Conservation (phyloP, 2,113 vertebrate species). For the Sarotherodon lohbergeri region DNA sequence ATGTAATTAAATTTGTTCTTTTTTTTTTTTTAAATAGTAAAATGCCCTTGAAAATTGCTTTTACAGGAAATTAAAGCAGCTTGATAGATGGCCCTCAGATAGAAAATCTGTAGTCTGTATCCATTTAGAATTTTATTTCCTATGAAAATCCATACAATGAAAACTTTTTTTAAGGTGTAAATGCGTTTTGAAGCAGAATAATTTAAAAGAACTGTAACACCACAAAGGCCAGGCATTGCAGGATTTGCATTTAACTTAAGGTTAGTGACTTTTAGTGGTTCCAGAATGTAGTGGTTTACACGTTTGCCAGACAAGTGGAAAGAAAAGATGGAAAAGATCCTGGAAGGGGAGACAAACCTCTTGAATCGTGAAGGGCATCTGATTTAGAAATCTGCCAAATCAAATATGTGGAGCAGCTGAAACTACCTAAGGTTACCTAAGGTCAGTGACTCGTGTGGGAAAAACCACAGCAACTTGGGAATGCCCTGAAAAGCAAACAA, state of each 20-base stretch:
- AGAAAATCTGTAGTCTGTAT: background rate
- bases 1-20: background rate
- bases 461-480: background rate
- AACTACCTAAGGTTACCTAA: background rate
- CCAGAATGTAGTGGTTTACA: background rate
- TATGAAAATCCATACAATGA: background rate
- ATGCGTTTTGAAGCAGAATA: background rate
- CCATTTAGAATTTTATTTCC: background rate
- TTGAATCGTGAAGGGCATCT: background rate
- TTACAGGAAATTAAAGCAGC: background rate
- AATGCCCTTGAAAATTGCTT: background rate
- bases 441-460: background rate
- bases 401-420: background rate
- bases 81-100: background rate
- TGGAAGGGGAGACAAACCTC: background rate
- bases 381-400: background rate
- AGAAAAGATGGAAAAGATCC: background rate
- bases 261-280: background rate
- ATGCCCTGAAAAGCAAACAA: background rate
- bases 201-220: background rate
- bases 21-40: background rate
- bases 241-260: conserved; percentile 1
- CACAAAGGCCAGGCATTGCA: background rate
- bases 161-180: background rate
- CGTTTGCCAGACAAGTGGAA: background rate